Evolutionary conservation across 2,888 invertebrate species (phyloP), one percentile per base, ranked within the genome.

Genomic region (Saturnia japonica): DNA sequence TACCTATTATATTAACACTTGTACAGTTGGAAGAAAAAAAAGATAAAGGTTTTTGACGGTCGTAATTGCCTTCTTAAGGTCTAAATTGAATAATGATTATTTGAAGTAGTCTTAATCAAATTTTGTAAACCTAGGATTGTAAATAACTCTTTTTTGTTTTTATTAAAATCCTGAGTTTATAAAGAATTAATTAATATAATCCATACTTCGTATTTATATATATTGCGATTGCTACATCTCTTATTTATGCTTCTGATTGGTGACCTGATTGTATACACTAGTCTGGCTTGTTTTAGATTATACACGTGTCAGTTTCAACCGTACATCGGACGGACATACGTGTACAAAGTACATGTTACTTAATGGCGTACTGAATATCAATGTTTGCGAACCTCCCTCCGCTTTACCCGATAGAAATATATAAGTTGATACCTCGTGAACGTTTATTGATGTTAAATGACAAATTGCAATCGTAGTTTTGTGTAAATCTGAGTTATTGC

Each of bases 331-430:
- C 34, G 34, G 34, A 34, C 25, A 60, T 60, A 28, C 57, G 25
- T 60, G 57, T 60, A 60, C 14, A 60, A 28, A 60, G 57, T 60
- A 60, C 57, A 60, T 14, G 57, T 14, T 28, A 60, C 28, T 28
- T 60, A 60, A 60, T 60, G 54, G 57, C 28, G 6, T 60, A 60
- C 57, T 28, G 57, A 28, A 60, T 28, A 60, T 60, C 28, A 60
- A 60, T 60, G 57, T 60, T 60, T 60, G 57, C 14, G 57, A 60
- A 60, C 57, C 11, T 25, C 28, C 28, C 57, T 28, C 57, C 25
- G 25, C 57, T 57, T 25, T 57, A 1, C 57, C n/a, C 22, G 57
- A 57, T 57, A 25, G 57, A 14, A 25, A 57, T 25, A 12, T 54
- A 54, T 54, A 22, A 54, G n/a, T 54, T 9, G 54, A 54, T 57